A percentile compares a stretch with the other conserved stretches of the same genome.
phyloP scores from a whole-genome alignment of 2,113 vertebrate genomes.

The Lates calcarifer region DNA sequence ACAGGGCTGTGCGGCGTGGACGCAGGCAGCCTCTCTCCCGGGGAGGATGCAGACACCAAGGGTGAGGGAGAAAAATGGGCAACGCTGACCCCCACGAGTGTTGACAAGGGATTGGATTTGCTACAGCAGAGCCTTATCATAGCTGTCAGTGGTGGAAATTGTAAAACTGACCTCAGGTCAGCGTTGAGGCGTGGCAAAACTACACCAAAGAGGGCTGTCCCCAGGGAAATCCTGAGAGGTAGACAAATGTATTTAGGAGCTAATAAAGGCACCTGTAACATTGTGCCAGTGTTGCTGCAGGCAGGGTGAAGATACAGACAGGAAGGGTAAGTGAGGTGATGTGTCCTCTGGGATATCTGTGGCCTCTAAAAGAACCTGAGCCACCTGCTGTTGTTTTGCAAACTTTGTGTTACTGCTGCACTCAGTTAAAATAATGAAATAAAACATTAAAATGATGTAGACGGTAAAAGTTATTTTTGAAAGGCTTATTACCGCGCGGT shows the following conservation, averaged over 20 bases:
- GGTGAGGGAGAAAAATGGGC: constrained; percentile 68
- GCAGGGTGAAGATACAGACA: constrained; percentile 28
- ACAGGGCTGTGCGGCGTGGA: constrained; percentile 69
- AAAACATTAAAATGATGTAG: no score
- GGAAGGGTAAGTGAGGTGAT: constrained; percentile 50
- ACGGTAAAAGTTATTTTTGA: not conserved
- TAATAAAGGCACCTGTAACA: constrained; percentile 34
- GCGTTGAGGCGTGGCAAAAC: constrained; percentile 2
- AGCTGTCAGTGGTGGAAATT: constrained; percentile 48
- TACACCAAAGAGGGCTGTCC: constrained; percentile 23
- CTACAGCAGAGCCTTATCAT: constrained; percentile 33
- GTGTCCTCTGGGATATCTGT: constrained; percentile 17
- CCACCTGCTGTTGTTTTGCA: constrained; percentile 40
- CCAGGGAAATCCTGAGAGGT: constrained; percentile 38
- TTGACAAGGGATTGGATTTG: constrained; percentile 56
- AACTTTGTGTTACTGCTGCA: constrained; percentile 3
- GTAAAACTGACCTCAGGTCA: constrained; percentile 41
- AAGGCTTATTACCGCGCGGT: not conserved
- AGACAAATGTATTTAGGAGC: constrained; percentile 50
- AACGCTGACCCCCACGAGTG: constrained; percentile 30
- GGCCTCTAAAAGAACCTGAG: constrained; percentile 15
- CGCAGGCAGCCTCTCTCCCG: constrained; percentile 77
- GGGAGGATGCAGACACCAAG: constrained; percentile 86
- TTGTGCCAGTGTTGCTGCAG: constrained; percentile 1
- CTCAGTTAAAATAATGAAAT: not conserved